Base-by-base conservation (phyloP, 2,888 invertebrate species). In the Yponomeuta evonymella region DNA sequence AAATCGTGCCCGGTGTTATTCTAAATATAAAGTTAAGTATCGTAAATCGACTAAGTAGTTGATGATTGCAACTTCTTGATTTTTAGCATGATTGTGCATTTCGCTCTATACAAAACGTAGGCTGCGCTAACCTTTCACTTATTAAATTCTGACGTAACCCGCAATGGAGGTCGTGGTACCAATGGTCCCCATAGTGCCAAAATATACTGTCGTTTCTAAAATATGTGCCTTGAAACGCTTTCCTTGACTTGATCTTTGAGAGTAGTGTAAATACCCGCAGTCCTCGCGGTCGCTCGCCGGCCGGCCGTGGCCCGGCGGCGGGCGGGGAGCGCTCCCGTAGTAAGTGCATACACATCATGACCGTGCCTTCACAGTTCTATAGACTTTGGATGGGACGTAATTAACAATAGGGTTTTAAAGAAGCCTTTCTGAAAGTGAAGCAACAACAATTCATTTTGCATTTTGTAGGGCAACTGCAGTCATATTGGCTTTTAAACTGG, bases 161-260 rank as follows among this genome's bases (percentile, higher is more conserved):
- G 80, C 81, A 58, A 58, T 58, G 15, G 12, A 58, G 15, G 51
- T 58, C 51, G 51, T 58, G 51, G 51, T 58, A 15, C 51, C 51
- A 58, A 58, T 15, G 51, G 51, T 58, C 51, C 51, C 51, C 51
- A 15, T 15, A 33, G 48, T 82, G 83, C 85, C 84, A 23, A 23
- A 85, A 83, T 84, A 79, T 81, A 86, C 86, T 89, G 86, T 89
- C 87, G 78, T 90, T 92, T 91, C 90, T 91, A 91, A 90, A 91
- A 90, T 90, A 91, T 91, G 92, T 92, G 92, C 92, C 92, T 92
- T 92, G 91, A 84, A 86, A 90, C 84, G 91, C 91, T 92, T 91
- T 90, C 84, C 89, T 90, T 30, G 86, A 89, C 86, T 88, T 83
- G 86, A 23, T 58, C 48, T 48, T 69, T 67, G 63, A 68, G 12